Base-by-base conservation (phyloP, 2,113 vertebrate species). In the Thomomys bottae region DNA sequence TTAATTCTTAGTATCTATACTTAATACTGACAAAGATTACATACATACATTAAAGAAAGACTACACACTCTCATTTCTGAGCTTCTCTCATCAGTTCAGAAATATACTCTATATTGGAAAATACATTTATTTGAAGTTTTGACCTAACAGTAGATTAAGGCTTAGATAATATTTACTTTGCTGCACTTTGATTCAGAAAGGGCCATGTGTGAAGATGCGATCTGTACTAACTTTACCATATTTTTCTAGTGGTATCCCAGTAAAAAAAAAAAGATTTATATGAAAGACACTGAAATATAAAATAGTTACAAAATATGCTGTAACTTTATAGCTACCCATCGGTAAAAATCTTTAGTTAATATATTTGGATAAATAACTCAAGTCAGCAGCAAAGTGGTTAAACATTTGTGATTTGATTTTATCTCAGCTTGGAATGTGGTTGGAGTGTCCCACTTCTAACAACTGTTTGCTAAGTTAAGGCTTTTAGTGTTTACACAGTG, bases 401-500 rank as follows among this genome's bases (percentile, higher is more conserved):
- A 98, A 98, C 98, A 98, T 98, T 98, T 98, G 98, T 98, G 98
- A 98, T 98, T 98, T 97, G 97, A 97, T 98, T 98, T 98, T 98
- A 98, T 98, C 98, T 98, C 94, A 70, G 98, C 96, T 97, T 98
- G 98, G 98, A 98, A 98, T 98, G 98, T 98, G 97, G 97, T 96
- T 98, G 97, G 97, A 98, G 98, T 98, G 98, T 98, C 97, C 98
- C 98, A 98, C 98, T 98, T 99, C 98, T 98, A 98, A 98, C 98
- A 98, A 98, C 98, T 99, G 98, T 99, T 99, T 99, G 98, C 98
- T 98, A 98, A 99, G 98, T 98, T 98, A 98, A 98, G 97, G 98
- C 98, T 98, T 73, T 97, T 95, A 97, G 96, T 99, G 98, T 99
- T 98, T 98, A 98, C 98, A 98, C 96, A 98, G 98, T 96, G 98